Evolutionary conservation across 2,113 vertebrate species (phyloP), one percentile per base, ranked within the genome.

Genomic region (Ochotona curzoniae): DNA sequence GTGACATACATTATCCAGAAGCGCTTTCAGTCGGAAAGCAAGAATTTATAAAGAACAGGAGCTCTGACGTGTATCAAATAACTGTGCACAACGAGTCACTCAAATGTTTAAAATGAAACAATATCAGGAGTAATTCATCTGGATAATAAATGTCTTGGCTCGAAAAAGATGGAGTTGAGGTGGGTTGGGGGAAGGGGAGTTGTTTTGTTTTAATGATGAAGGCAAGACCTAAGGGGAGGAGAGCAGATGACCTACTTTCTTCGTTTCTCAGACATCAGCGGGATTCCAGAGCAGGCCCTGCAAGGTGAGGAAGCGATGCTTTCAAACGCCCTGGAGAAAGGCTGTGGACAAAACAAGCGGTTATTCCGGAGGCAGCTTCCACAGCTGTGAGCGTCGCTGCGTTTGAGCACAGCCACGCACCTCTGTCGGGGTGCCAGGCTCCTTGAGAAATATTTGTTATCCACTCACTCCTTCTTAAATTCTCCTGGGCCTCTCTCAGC

Each of bases 21-120:
- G 51, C 1, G 0, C 32, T 92, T 97, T 90, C 89, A 63, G 57
- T 26, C 0, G 0, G 26, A 74, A 86, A 67, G 51, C 28, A 2
- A 66, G 38, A 75, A n/a, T 78, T 78, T 57, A 21, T 57, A 54
- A 87, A 90, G 76, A 69, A 66, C 26, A 3, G 54, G 32, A 79
- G 70, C 47, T 47, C 63, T 49, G 74, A 79, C 8, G 5, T 61
- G 69, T 47, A 63, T 47, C 90, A 63, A 85, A 13, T 75, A 81
- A 80, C 92, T 61, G 49, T 28, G 89, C 86, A 71, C 89, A 92
- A 28, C 32, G 89, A 69, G 60, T 44, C 87, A 25, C 20, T 32
- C 51, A 88, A 80, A 94, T 76, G 78, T 89, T 93, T 83, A 84
- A 94, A 95, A 93, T 88, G 92, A 94, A 96, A 81, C 90, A 13